Base-by-base conservation (phyloP, 2,797 vertebrate species). In the Neosilurus hyrtlii region DNA sequence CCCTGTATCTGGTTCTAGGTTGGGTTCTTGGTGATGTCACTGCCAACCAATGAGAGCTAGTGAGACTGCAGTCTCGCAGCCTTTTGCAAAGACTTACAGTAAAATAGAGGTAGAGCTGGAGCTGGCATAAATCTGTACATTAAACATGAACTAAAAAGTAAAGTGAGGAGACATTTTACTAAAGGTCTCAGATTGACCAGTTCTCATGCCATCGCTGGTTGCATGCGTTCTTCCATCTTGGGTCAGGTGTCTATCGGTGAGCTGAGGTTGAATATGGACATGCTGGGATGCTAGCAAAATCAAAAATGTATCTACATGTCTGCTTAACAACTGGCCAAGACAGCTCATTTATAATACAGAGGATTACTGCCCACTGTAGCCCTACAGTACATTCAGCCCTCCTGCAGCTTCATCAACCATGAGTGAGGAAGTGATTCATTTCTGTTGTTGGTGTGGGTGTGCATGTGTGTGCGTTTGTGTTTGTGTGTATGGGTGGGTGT, bases 11-110 rank as follows among this genome's bases (percentile, higher is more conserved):
- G 90, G 91, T 86, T 93, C 89, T 68, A 89, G 90, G 90, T 86
- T 90, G 91, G 91, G 86, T 86, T 83, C 82, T 77, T 35, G 86
- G 93, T 99, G 97, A 99, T 95, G 96, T 98, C 96, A 98, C 96
- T 93, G 90, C 81, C 86, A 92, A 90, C 96, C 96, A 98, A 97
- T 97, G 82, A 89, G 88, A 91, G 85, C 0, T 86, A 82, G 54
- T 83, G 68, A 87, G 88, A 86, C 87, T 84, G 83, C 68, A 85
- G 86, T 87, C 88, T 78, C 65, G 79, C 87, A 73, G 87, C 79
- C 43, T 81, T 30, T 57, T 77, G 80, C 82, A 82, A 82, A 76
- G 72, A 86, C 86, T 84, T 84, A 72, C 66, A 77, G 84, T 57
- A 70, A 87, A 79, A 72, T 52, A 80, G 75, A 43, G 43, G 35